Base-by-base conservation (phyloP, 2,113 vertebrate species). In the Engystomops pustulosus region DNA sequence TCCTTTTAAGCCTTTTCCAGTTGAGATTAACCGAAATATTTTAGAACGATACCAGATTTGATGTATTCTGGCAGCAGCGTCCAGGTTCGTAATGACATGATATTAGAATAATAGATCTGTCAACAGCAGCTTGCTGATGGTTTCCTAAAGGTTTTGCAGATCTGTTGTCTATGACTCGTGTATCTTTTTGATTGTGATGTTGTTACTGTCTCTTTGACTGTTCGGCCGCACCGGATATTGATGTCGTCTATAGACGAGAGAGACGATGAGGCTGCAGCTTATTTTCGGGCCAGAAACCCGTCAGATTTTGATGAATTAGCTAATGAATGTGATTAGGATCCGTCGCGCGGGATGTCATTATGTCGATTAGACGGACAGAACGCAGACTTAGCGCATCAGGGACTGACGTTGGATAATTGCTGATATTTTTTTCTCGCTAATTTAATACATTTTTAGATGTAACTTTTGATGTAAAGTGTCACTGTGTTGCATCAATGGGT, bases 321-420 rank as follows among this genome's bases (percentile, higher is more conserved):
- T 47, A 32, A 75, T 75, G 45, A 75, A 51, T 18, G 25, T 51
- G 41, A 75, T 75, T 75, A 75, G 71, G 45, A 27, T 30, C 10
- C 8, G 44, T 10, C 4, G 34, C 38, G 67, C 27, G 45, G 71
- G 25, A 23, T 75, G 44, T 75, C 45, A 51, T 51, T 51, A 49
- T 27, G 25, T 20, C 18, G 45, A 75, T 75, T 32, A 75, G 71
- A 27, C 71, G 18, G 45, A 75, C 15, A 49, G 8, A 51, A 18
- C 15, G 45, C 71, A 75, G 71, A 34, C 71, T 9, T 10, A 20
- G 12, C 6, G 0, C 10, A 15, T 74, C 20, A 71, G 0, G 17
- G 38, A 6, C 8, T 14, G 20, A 44, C 4, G 68, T 0, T 32
- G 60, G 60, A 65, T 32, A 65, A 68, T 38, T 38, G 67, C 34